A percentile compares a stretch with the other conserved stretches of the same genome.
phyloP scores from a whole-genome alignment of 2,113 vertebrate species.

The Meriones unguiculatus region DNA sequence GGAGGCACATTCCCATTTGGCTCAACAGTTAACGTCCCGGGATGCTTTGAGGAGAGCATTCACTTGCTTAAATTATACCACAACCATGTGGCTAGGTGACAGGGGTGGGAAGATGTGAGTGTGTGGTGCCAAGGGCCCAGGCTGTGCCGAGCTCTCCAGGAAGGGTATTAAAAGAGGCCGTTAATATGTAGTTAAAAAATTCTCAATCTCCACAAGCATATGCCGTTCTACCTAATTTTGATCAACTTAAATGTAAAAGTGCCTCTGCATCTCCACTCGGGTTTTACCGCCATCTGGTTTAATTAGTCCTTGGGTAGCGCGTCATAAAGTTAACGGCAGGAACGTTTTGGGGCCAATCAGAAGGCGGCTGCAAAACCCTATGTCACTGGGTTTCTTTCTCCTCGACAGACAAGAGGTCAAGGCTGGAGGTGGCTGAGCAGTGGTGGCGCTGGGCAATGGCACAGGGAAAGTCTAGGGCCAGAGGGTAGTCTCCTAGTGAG shows the following conservation, averaged over 20 bases:
- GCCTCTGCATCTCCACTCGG: slow-evolving; percentile 79
- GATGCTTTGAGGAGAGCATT: fast-evolving
- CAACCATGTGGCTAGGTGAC: not conserved
- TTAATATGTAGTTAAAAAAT: slow-evolving; percentile 85
- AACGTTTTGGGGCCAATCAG: slow-evolving; percentile 75
- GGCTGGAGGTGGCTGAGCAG: slow-evolving; percentile 63
- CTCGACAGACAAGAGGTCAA: slow-evolving; percentile 78
- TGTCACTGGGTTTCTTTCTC: slow-evolving; percentile 66
- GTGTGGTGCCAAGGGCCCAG: not conserved
- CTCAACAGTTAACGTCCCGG: not conserved
- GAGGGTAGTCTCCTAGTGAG: fast-evolving
- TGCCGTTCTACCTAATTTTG: slow-evolving; percentile 86
- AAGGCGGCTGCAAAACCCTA: slow-evolving; percentile 72
- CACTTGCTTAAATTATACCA: slow-evolving; percentile 38
- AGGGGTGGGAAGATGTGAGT: not conserved
- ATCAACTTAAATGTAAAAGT: slow-evolving; percentile 87
- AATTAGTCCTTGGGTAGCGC: slow-evolving; percentile 87
- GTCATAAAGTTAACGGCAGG: slow-evolving; percentile 86
- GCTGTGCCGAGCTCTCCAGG: slow-evolving; percentile 74
- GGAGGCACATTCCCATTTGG: fast-evolving
- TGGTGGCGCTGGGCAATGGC: not conserved
- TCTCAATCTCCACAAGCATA: slow-evolving; percentile 85
- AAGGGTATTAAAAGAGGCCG: slow-evolving; percentile 80
- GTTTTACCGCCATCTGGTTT: slow-evolving; percentile 87
- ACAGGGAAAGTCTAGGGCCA: fast-evolving